These are phyloP conservation scores for Athalia cordata DNA, from an alignment of 2,888 invertebrate genomes.

Conservation along the genomic window DNA sequence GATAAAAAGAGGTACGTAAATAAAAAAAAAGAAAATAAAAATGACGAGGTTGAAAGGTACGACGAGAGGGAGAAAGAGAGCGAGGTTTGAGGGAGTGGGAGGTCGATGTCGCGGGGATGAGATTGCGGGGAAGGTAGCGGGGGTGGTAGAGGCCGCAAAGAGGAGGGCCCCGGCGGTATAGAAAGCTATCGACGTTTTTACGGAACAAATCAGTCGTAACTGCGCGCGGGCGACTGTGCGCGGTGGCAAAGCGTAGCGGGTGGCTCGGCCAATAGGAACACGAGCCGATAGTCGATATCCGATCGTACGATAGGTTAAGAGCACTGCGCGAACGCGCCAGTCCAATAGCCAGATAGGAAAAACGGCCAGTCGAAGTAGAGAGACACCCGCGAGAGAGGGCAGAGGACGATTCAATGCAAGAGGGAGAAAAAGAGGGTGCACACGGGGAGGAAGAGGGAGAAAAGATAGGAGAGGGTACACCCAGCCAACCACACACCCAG, in stretches of 20 bases:
- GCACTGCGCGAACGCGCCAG: conserved; percentile 65
- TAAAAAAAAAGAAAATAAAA: conserved; percentile 48
- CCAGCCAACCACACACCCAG: conserved; percentile 22
- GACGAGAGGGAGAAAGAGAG: conserved; percentile 52
- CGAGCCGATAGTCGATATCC: conserved; percentile 73
- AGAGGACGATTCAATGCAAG: conserved; percentile 33
- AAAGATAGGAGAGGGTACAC: conserved; percentile 53
- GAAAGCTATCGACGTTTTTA: conserved; percentile 73
- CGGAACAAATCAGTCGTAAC: conserved; percentile 74
- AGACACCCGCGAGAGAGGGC: conserved; percentile 52
- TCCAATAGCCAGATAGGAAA: conserved; percentile 73
- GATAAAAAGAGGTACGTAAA: conserved; percentile 67
- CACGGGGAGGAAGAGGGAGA: conserved; percentile 52
- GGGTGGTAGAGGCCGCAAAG: conserved; percentile 58
- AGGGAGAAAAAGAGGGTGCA: conserved; percentile 45
- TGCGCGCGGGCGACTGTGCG: conserved; percentile 69
- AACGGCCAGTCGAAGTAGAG: conserved; percentile 53
- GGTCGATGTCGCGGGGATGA: conserved; percentile 50
- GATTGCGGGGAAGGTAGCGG: conserved; percentile 49
- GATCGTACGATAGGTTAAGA: conserved; percentile 72
- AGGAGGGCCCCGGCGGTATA: conserved; percentile 62
- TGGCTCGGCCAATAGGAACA: conserved; percentile 69
- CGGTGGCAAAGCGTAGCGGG: conserved; percentile 54
- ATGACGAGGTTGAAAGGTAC: conserved; percentile 53
- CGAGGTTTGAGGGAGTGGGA: conserved; percentile 49